phyloP scores from a whole-genome alignment of 1,140 invertebrate genomes.

The Lepidurus couesii region DNA sequence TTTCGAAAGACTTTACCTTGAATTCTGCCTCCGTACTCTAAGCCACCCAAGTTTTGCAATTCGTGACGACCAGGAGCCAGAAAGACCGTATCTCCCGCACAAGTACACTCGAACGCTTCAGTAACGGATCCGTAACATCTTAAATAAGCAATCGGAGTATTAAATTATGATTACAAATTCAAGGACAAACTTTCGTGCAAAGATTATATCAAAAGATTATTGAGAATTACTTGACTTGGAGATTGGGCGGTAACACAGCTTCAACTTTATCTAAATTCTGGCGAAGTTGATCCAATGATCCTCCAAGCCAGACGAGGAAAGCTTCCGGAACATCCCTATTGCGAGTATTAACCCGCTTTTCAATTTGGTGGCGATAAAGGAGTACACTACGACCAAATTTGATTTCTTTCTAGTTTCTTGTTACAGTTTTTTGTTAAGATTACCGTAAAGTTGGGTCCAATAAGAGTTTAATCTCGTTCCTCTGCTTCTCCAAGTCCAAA shows the following conservation, averaged over 20 bases:
- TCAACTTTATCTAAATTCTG: not conserved
- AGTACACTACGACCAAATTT: not conserved
- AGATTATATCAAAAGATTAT: too few relatives aligned
- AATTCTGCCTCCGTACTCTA: not conserved
- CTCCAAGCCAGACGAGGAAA: conserved; percentile 2
- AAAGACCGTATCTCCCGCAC: not conserved
- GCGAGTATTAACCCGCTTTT: not conserved
- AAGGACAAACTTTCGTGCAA: too few relatives aligned
- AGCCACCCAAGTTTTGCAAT: not conserved
- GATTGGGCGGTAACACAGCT: conserved; percentile 7
- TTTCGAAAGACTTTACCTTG: not conserved
- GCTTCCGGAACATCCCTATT: not conserved
- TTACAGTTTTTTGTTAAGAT: not conserved
- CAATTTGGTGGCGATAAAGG: not conserved
- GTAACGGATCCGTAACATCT: not conserved
- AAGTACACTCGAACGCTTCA: not conserved
- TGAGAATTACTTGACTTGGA: not conserved
- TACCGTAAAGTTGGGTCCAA: conserved; percentile 18
- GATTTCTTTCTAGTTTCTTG: not conserved
- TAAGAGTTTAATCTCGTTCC: conserved; percentile 11
- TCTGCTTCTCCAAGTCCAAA: not conserved
- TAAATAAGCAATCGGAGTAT: not conserved
- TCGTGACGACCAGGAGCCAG: conserved; percentile 13
- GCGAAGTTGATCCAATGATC: not conserved
- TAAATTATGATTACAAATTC: not conserved